phyloP scores from a whole-genome alignment of 53 echinoderm and acorn worm genomes.

The Luidia sarsii region DNA sequence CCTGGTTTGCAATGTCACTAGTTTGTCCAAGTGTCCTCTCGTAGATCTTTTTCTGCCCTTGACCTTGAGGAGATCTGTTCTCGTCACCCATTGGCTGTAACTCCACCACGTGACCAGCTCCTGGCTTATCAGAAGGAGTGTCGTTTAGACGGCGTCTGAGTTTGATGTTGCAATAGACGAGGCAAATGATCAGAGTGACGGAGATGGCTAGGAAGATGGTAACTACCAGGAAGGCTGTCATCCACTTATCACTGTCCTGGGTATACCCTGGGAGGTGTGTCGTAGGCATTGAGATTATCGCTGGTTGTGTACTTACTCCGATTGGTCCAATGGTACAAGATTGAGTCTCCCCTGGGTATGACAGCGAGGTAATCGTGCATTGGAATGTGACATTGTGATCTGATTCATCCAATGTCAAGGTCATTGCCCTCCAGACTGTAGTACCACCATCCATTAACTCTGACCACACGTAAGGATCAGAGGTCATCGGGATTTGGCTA shows the following conservation, averaged over 20 bases:
- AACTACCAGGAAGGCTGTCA: neutral
- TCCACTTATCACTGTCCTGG: no score
- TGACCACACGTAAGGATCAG: no score
- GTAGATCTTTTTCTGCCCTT: neutral
- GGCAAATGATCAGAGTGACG: neutral
- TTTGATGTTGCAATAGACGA: neutral
- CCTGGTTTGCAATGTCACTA: neutral
- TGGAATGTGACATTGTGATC: no score
- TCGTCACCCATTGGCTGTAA: conserved; percentile 39
- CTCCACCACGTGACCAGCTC: conserved; percentile 22
- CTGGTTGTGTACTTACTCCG: no score
- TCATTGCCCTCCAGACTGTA: no score
- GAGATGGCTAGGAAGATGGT: neutral
- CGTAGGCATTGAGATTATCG: no score
- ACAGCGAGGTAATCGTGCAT: no score
- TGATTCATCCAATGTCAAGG: no score
- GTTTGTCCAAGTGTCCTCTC: neutral
- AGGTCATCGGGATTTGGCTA: no score
- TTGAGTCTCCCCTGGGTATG: no score
- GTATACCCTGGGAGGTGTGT: no score
- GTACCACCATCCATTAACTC: no score
- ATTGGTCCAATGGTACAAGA: conserved; percentile 30
- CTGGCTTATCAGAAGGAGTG: neutral
- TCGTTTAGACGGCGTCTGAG: neutral
- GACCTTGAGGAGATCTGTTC: conserved; percentile 16